These are phyloP conservation scores for Cremastobaeus sp. DNA, from an alignment of 2,888 invertebrate species.

Conservation along the genomic window DNA sequence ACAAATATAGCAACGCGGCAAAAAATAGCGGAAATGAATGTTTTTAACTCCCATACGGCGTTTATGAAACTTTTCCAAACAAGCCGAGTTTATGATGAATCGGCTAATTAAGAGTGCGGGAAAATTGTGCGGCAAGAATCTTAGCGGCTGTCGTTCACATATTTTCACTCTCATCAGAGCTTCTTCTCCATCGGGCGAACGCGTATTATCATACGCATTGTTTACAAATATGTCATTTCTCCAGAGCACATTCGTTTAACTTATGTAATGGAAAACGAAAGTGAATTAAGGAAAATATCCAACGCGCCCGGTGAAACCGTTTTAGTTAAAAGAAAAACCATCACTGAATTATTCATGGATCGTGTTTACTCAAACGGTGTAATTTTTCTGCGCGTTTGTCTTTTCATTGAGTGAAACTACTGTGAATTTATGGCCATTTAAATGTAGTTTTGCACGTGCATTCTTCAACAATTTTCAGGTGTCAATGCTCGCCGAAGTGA, in stretches of 20 bases:
- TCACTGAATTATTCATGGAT: conserved; percentile 41
- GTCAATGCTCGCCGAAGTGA: conserved; percentile 32
- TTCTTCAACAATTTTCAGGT: conserved; percentile 24
- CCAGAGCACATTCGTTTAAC: background rate
- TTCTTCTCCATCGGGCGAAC: conserved; percentile 19
- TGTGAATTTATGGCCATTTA: conserved; percentile 18
- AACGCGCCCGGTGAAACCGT: conserved; percentile 39
- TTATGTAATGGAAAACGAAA: conserved; percentile 55
- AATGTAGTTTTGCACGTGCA: conserved; percentile 22
- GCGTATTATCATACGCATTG: conserved; percentile 38
- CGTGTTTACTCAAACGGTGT: conserved; percentile 32
- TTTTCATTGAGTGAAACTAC: conserved; percentile 13
- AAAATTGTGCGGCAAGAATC: conserved; percentile 25
- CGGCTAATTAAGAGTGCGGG: conserved; percentile 17
- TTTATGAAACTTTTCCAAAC: too few relatives aligned
- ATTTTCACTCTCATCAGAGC: conserved; percentile 50
- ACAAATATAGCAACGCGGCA: too few relatives aligned
- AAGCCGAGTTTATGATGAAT: too few relatives aligned
- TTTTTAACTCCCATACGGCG: too few relatives aligned
- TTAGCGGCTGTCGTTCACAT: conserved; percentile 13
- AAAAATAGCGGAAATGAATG: too few relatives aligned
- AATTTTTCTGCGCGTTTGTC: conserved; percentile 22
- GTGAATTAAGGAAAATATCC: conserved; percentile 43
- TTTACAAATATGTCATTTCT: conserved; percentile 57
- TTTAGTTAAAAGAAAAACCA: conserved; percentile 21